Percentiles rank a stretch among this genome's conserved stretches.
phyloP scores from a whole-genome alignment of 1,140 invertebrate species.

The Armadillidium nasatum region DNA sequence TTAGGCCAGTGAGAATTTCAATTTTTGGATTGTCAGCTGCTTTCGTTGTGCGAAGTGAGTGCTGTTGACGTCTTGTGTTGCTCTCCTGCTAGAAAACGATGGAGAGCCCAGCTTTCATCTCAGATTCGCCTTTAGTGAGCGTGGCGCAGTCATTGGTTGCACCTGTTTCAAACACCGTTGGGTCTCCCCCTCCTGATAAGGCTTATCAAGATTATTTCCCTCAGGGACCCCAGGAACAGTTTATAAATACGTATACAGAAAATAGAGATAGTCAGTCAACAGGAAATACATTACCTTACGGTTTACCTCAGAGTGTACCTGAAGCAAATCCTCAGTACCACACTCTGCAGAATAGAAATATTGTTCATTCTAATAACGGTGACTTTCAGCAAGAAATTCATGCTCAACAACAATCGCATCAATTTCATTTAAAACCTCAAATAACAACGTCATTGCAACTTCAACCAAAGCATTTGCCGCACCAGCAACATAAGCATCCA shows the following conservation, averaged over 20 bases:
- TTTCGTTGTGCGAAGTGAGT: background rate
- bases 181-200: background rate
- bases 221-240: background rate
- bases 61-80: background rate
- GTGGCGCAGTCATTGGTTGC: background rate
- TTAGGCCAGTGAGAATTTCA: constrained; percentile 9
- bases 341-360: background rate
- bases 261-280: background rate
- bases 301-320: background rate
- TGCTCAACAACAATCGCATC: background rate
- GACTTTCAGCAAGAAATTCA: background rate
- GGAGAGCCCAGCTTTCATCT: background rate
- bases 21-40: constrained; percentile 7
- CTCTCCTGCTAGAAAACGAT: constrained; percentile 4
- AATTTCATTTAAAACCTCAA: background rate
- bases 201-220: background rate
- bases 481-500: background rate
- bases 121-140: constrained; percentile 8
- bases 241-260: background rate
- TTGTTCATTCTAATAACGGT: background rate
- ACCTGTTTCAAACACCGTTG: background rate
- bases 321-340: background rate
- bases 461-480: background rate
- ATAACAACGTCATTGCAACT: background rate
- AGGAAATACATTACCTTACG: background rate